These are phyloP conservation scores for Drosophila rellima DNA, from an alignment of 2,888 invertebrate species.

Conservation along the genomic window DNA sequence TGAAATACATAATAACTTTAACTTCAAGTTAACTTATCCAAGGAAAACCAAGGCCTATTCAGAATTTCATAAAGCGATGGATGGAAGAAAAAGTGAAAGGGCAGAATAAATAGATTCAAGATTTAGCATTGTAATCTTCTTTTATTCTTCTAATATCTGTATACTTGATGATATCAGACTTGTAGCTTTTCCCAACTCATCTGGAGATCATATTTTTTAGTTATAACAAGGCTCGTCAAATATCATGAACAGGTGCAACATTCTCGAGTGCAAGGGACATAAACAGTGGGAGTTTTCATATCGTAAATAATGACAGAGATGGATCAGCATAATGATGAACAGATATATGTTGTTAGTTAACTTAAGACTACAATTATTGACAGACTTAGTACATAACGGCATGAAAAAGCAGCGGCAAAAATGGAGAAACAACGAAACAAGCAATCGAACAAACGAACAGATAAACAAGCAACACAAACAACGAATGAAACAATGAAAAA, in stretches of 20 bases:
- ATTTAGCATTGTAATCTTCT: background rate
- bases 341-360: slow-evolving; percentile 22
- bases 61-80: background rate
- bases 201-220: background rate
- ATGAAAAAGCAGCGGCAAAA: slow-evolving; percentile 37
- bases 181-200: background rate
- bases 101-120: background rate
- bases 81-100: background rate
- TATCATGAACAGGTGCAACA: slow-evolving; percentile 9
- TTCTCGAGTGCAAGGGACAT: background rate
- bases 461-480: slow-evolving; percentile 58
- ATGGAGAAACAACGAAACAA: slow-evolving; percentile 27
- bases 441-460: slow-evolving; percentile 44
- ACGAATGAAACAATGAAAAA: slow-evolving; percentile 52
- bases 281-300: background rate
- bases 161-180: background rate
- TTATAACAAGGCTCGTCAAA: background rate
- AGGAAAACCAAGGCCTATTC: background rate
- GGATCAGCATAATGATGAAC: slow-evolving; percentile 1
- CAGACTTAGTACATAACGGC: slow-evolving; percentile 30
- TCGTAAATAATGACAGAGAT: background rate
- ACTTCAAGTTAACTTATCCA: slow-evolving; percentile 6
- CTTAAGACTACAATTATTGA: slow-evolving; percentile 23
- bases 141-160: background rate
- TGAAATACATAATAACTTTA: slow-evolving; percentile 15